These are phyloP conservation scores for Ariopsis seemanni DNA, from an alignment of 2,113 vertebrate species.

Conservation along the genomic window DNA sequence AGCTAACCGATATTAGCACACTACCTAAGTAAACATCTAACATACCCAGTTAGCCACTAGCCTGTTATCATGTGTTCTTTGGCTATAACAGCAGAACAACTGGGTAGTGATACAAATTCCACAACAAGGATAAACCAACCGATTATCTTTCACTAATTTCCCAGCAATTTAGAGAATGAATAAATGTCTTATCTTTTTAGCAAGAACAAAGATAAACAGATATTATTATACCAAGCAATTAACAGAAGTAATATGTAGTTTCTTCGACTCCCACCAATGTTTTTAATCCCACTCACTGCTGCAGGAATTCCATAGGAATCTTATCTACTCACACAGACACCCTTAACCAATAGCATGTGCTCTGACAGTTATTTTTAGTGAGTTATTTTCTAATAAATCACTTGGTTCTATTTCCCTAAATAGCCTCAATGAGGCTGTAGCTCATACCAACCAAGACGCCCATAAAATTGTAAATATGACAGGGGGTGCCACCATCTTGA, in stretches of 20 bases:
- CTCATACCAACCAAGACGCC: no score
- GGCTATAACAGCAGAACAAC: neutral
- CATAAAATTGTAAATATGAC: no score
- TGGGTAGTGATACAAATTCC: neutral
- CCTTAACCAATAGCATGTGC: neutral
- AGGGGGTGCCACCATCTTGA: no score
- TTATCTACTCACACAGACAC: neutral
- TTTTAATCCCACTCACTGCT: neutral
- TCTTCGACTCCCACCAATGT: neutral
- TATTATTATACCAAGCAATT: neutral
- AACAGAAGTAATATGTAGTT: neutral
- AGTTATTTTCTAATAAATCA: neutral
- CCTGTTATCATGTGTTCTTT: neutral
- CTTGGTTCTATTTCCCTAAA: no score
- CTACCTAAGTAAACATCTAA: neutral
- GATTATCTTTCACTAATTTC: neutral
- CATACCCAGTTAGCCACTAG: neutral
- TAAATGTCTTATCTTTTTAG: neutral
- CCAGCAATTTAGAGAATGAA: neutral
- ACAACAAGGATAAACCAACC: neutral
- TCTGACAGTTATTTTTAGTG: neutral
- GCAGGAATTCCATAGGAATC: no score
- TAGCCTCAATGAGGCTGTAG: no score
- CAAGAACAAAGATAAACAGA: neutral
- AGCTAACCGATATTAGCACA: neutral